A percentile compares a stretch with the other conserved stretches of the same genome.
Conservation (phyloP, 2,113 vertebrate genomes). For the Gulo gulo region DNA sequence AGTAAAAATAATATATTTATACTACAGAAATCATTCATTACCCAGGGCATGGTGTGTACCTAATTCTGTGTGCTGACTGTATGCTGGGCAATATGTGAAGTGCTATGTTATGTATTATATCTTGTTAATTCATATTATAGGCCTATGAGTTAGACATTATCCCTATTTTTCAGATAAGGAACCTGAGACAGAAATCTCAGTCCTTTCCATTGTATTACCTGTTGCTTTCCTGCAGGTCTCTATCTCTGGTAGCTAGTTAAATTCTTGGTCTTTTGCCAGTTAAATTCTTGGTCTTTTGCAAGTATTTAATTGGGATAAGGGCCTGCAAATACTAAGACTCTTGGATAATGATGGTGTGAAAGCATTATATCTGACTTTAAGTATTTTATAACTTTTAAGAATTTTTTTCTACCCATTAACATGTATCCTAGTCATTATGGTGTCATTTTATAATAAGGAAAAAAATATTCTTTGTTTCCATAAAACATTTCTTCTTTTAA, state of each 20-base stretch:
- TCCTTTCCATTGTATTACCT: neutral
- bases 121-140: conserved; percentile 3
- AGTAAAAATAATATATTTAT: conserved; percentile 52
- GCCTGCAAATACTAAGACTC: conserved; percentile 22
- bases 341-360: neutral
- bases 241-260: conserved; percentile 14
- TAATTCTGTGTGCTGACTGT: neutral
- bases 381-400: neutral
- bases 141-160: neutral
- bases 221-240: conserved; percentile 22
- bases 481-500: neutral
- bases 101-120: neutral
- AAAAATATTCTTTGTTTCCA: neutral
- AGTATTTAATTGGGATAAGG: neutral
- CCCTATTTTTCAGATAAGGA: conserved; percentile 25
- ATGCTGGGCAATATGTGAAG: neutral
- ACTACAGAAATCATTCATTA: neutral
- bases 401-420: neutral
- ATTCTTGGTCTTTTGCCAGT: conserved; percentile 4
- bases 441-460: conserved; percentile 32
- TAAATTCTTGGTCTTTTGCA: conserved; percentile 35
- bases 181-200: neutral
- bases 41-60: neutral
- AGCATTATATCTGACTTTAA: neutral
- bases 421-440: neutral